Conservation (phyloP, 2,113 vertebrate genomes). For the Sula dactylatra region DNA sequence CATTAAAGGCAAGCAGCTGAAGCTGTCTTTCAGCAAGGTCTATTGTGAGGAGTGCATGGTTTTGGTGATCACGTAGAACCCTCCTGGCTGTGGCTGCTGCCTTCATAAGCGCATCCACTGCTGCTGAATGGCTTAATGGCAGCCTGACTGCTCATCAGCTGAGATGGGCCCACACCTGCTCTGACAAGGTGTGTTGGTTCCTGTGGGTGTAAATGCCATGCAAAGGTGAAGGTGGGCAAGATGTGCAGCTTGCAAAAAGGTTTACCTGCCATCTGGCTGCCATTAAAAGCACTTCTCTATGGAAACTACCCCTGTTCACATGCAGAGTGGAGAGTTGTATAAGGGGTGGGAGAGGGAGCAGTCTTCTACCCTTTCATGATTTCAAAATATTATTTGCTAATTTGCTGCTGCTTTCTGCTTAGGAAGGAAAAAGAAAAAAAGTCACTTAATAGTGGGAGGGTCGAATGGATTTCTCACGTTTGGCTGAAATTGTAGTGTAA, state of each 20-base stretch:
- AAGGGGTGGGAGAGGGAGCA: background rate
- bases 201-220: background rate
- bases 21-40: background rate
- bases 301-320: background rate
- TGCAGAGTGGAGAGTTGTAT: background rate
- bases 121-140: background rate
- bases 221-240: background rate
- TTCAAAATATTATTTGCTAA: background rate
- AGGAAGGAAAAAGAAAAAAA: background rate
- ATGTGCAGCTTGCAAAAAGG: background rate
- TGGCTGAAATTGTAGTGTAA: background rate
- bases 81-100: background rate
- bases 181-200: background rate
- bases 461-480: background rate
- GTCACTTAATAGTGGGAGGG: background rate
- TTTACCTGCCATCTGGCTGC: background rate
- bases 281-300: background rate
- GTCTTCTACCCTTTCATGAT: background rate
- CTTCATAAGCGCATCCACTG: background rate
- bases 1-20: background rate
- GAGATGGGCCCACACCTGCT: background rate
- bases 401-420: background rate
- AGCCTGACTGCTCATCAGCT: background rate
- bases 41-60: fast-evolving
- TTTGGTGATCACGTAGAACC: background rate